Evolutionary conservation across 2,888 invertebrate genomes (phyloP).

Genomic region (Xanthia togata): DNA sequence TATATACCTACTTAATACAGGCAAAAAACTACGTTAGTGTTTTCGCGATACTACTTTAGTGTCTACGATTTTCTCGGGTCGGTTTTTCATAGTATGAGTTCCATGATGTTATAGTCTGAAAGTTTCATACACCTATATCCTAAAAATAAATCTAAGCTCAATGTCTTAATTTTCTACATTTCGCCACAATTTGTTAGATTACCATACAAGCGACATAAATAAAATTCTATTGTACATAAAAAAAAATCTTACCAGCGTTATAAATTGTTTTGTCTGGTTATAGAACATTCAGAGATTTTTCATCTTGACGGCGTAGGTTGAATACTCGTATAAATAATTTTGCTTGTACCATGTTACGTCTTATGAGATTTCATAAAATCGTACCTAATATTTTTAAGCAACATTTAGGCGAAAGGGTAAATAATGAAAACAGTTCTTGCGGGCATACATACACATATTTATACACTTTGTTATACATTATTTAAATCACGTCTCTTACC

Average conservation of each 20-base stretch:
- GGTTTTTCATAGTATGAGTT: not conserved
- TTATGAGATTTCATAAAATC: slow-evolving; percentile 38
- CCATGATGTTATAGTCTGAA: not conserved
- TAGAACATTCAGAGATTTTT: slow-evolving; percentile 50
- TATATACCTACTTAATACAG: not conserved
- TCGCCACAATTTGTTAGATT: slow-evolving; percentile 34
- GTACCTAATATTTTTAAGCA: not conserved
- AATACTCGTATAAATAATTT: slow-evolving; percentile 52
- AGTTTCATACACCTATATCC: not conserved
- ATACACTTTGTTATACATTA: not conserved
- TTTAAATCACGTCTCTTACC: not conserved
- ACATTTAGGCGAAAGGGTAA: not conserved
- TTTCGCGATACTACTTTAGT: no score
- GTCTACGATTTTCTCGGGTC: not conserved
- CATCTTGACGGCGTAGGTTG: slow-evolving; percentile 26
- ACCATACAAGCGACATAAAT: slow-evolving; percentile 53
- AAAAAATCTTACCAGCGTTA: slow-evolving; percentile 54
- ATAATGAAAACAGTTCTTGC: slow-evolving; percentile 8
- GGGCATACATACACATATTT: no score
- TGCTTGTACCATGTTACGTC: slow-evolving; percentile 16
- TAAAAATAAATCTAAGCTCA: not conserved
- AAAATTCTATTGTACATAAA: slow-evolving; percentile 58
- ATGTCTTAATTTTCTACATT: slow-evolving; percentile 12
- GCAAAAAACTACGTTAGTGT: no score
- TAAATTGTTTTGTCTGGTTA: slow-evolving; percentile 46